Base-by-base conservation (phyloP, 2,797 vertebrate species). In the Neostethus bicornis region DNA sequence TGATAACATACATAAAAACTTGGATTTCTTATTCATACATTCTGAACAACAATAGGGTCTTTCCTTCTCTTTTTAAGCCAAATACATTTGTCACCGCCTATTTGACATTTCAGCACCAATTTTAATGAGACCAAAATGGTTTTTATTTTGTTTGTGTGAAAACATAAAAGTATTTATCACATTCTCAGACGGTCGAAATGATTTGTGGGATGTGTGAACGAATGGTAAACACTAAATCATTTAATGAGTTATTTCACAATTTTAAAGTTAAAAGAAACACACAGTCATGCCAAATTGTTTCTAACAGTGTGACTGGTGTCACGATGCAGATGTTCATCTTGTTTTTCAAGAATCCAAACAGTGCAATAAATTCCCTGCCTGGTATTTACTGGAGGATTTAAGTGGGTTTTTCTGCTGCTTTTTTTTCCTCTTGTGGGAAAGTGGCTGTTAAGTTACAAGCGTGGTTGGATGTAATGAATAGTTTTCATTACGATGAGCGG, bases 301-400 rank as follows among this genome's bases (percentile, higher is more conserved):
- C 25, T 1, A 3, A 44, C 37, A 37, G 5, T 41, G 54, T 12
- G 12, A 19, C 39, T 64, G 67, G 60, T 66, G 41, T 39, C 3
- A 11, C 13, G 20, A 8, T 50, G 59, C 80, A 72, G 80, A 80
- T 78, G 75, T 80, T 45, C 9, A 5, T 45, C 31, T 51, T 46
- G 53, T 34, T 73, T 73, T 66, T 44, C 66, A 61, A 32, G 44
- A 45, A 66, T 59, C 47, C 25, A 64, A 50, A 47, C 49, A 46
- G 51, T 21, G 19, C 65, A 51, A 63, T 77, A 52, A 74, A 75
- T 25, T 19, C 14, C 17, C 8, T 16, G 29, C 14, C 25, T 49
- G 57, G 59, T 81, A 64, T 84, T 84, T 86, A 79, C 59, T 53
- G 25, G n/a, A 41, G 23, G 41, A 12, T 63, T 43, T 32, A 53